Percentiles rank a stretch among this genome's conserved stretches.
These are phyloP conservation scores for Slavum lentiscoides DNA, from an alignment of 2,888 invertebrate species.

Conservation along the genomic window DNA sequence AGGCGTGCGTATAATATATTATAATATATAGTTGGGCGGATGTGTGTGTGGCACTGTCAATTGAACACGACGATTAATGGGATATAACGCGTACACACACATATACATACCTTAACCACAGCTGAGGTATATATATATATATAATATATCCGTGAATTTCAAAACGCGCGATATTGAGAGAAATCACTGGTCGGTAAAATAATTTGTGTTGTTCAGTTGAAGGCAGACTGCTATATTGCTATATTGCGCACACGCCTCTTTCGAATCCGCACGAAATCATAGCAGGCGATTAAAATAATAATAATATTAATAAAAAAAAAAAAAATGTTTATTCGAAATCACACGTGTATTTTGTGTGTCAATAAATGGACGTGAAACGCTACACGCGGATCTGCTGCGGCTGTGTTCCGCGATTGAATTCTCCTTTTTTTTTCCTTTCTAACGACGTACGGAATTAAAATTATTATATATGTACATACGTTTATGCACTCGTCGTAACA, in stretches of 20 bases:
- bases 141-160: constrained; percentile 3
- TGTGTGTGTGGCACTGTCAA: constrained; percentile 39
- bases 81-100: not conserved
- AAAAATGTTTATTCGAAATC: too few species aligned
- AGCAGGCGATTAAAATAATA: too few species aligned
- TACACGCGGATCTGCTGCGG: too few species aligned
- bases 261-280: not conserved
- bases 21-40: constrained; percentile 14
- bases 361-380: too few species aligned
- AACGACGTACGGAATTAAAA: too few species aligned
- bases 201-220: constrained; percentile 24
- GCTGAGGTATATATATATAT: not conserved
- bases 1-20: not conserved
- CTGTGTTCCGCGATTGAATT: too few species aligned
- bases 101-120: not conserved
- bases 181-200: not conserved
- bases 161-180: not conserved
- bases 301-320: too few species aligned
- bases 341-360: too few species aligned
- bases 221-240: not conserved
- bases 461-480: too few species aligned
- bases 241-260: constrained; percentile 19
- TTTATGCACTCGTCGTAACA: too few species aligned
- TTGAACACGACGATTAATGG: constrained; percentile 46
- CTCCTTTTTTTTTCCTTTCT: too few species aligned